phyloP scores from a whole-genome alignment of 2,797 vertebrate genomes.

The Sebastes diaconus region DNA sequence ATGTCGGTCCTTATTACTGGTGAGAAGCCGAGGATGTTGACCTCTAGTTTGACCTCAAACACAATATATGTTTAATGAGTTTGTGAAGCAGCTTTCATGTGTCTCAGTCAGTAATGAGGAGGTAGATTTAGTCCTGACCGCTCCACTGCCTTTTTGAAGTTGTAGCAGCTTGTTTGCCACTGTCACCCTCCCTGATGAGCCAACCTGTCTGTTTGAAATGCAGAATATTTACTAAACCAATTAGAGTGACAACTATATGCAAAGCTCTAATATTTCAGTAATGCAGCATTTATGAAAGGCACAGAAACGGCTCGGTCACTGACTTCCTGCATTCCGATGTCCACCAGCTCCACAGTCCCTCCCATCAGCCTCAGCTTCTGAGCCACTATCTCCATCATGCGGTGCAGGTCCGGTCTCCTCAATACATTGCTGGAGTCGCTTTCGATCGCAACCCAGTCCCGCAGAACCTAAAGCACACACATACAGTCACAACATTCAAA shows the following conservation, averaged over 20 bases:
- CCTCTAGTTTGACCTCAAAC: constrained; percentile 7
- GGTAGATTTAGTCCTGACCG: background rate
- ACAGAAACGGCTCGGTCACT: constrained; percentile 19
- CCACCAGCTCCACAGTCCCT: constrained; percentile 76
- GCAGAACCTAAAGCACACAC: constrained; percentile 66
- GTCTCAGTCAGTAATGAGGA: constrained; percentile 33
- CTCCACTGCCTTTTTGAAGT: constrained; percentile 7
- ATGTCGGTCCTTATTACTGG: constrained; percentile 18
- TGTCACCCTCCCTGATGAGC: background rate
- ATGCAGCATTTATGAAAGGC: background rate
- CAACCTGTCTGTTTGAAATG: constrained; percentile 1
- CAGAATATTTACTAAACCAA: constrained; percentile 1
- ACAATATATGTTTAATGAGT: constrained; percentile 22
- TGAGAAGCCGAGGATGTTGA: background rate
- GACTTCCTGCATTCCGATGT: constrained; percentile 80
- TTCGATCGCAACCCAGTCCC: constrained; percentile 82
- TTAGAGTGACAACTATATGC: background rate
- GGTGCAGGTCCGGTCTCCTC: constrained; percentile 75
- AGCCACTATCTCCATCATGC: constrained; percentile 81
- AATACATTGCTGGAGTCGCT: constrained; percentile 82
- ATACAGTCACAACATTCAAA: background rate
- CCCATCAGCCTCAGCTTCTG: constrained; percentile 78
- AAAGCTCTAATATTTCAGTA: constrained; percentile 1
- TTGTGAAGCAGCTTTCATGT: constrained; percentile 31
- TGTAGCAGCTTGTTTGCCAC: background rate